Percentiles rank a stretch among this genome's conserved stretches.
Evolutionary conservation across 1,140 invertebrate species (phyloP).

Genomic region (Parasteatoda tepidariorum): DNA sequence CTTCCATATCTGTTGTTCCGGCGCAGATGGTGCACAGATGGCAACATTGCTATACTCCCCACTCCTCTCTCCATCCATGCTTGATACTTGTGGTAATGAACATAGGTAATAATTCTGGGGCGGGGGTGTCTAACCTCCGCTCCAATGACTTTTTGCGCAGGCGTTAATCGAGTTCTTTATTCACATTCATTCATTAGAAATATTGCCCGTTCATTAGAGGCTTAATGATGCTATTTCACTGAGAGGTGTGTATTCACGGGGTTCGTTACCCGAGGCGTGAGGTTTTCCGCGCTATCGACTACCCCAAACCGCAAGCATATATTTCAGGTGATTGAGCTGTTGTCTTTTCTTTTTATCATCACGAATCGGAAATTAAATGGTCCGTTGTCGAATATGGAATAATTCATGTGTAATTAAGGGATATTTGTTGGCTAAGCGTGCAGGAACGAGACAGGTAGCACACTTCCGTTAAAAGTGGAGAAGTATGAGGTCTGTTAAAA

Average conservation of each 20-base stretch:
- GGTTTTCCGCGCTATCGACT: slow-evolving; percentile 6
- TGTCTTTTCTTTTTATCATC: not conserved
- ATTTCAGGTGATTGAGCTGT: not conserved
- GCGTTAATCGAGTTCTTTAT: slow-evolving; percentile 12
- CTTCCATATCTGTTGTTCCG: slow-evolving; percentile 47
- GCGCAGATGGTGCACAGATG: slow-evolving; percentile 47
- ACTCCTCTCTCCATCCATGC: slow-evolving; percentile 3
- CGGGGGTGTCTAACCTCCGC: not conserved
- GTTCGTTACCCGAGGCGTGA: not conserved
- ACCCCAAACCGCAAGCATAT: not conserved
- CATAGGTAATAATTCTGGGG: not conserved
- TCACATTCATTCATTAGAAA: not conserved
- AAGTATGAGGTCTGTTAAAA: no score
- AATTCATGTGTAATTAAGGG: not conserved
- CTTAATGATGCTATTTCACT: slow-evolving; percentile 1
- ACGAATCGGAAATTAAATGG: not conserved
- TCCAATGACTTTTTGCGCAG: not conserved
- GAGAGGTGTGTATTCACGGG: not conserved
- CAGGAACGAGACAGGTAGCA: not conserved
- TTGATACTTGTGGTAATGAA: slow-evolving; percentile 41
- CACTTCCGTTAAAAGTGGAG: no score
- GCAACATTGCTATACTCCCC: not conserved
- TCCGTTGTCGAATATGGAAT: not conserved
- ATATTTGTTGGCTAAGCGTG: no score
- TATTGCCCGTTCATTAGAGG: not conserved